Evolutionary conservation across 2,113 vertebrate genomes (phyloP).

Genomic region (Danionella cerebrum): DNA sequence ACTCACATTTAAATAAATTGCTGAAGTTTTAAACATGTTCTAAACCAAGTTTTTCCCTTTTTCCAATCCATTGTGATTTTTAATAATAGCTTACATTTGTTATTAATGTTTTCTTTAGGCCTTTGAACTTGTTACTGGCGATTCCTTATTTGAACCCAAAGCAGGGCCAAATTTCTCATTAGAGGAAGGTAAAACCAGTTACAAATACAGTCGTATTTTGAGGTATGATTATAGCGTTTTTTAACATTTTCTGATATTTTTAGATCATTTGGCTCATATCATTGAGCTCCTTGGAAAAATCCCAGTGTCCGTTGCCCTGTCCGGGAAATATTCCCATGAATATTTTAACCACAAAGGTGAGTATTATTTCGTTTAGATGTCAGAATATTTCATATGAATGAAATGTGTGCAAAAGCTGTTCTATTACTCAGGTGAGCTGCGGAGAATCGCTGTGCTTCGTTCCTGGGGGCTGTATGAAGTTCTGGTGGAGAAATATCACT

Average conservation of each 20-base stretch:
- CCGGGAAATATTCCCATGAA: constrained; percentile 68
- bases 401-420: background rate
- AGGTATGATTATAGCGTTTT: background rate
- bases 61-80: too few relatives aligned
- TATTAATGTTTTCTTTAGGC: constrained; percentile 55
- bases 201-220: background rate
- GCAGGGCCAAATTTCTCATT: constrained; percentile 66
- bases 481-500: constrained; percentile 69
- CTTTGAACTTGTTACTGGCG: constrained; percentile 77
- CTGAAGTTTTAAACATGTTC: too few relatives aligned
- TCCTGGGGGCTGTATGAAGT: constrained; percentile 64
- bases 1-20: too few relatives aligned
- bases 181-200: constrained; percentile 71
- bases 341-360: constrained; percentile 76
- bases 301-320: constrained; percentile 61
- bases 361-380: background rate
- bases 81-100: background rate
- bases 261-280: constrained; percentile 77
- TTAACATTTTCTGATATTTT: constrained; percentile 18
- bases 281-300: constrained; percentile 77
- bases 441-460: constrained; percentile 55
- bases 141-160: constrained; percentile 73
- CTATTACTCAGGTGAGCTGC: constrained; percentile 61
- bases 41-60: too few relatives aligned
- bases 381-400: background rate